Conservation (phyloP, 2,113 vertebrate species). For the Zeus faber region DNA sequence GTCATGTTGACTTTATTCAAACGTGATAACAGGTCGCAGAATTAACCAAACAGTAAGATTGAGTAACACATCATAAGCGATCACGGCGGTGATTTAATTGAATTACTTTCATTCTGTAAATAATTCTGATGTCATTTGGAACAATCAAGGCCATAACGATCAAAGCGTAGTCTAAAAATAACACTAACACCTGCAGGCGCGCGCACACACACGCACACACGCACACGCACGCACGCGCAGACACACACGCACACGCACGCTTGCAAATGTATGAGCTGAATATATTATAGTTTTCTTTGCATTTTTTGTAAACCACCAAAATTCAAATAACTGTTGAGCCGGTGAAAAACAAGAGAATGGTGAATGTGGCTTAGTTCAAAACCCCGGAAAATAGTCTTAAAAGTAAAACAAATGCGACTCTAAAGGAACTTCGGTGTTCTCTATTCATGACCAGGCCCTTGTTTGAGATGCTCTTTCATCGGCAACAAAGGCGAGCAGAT, state of each 20-base stretch:
- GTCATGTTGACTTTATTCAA: too few species aligned
- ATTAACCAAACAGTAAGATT: too few species aligned
- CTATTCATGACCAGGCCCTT: conserved; percentile 60
- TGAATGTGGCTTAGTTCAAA: conserved; percentile 24
- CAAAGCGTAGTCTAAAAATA: not conserved
- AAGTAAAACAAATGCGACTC: conserved; percentile 43
- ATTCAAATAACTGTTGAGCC: conserved; percentile 30
- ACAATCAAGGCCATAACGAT: not conserved
- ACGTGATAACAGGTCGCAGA: too few species aligned
- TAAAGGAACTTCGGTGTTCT: conserved; percentile 49
- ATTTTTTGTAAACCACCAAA: conserved; percentile 10
- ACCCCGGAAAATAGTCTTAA: conserved; percentile 26
- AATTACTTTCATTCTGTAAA: not conserved
- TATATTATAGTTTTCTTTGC: not conserved
- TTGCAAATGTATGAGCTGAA: too few species aligned
- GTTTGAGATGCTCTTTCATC: conserved; percentile 65
- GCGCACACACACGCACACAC: not conserved
- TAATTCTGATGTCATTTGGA: not conserved
- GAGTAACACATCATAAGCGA: not conserved
- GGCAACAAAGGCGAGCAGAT: conserved; percentile 55
- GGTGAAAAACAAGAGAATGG: too few species aligned
- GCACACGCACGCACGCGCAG: not conserved
- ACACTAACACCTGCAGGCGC: not conserved
- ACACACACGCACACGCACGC: not conserved
- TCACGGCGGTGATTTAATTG: not conserved